These are phyloP conservation scores for Carettochelys insculpta DNA, from an alignment of 2,113 vertebrate species.

Conservation along the genomic window DNA sequence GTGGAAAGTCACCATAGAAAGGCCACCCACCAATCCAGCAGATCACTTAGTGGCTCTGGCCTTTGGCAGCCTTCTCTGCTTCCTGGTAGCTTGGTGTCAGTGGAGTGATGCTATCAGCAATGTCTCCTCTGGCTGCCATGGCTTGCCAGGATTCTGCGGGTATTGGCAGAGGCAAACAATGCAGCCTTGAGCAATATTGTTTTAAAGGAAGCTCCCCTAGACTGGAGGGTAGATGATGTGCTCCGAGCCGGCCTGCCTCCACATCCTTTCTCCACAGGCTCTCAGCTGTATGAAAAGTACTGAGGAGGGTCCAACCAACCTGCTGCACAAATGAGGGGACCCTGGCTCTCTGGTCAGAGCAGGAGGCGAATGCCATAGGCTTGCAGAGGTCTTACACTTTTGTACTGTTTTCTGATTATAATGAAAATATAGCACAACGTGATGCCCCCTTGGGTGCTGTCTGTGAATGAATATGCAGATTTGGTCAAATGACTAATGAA, in stretches of 20 bases:
- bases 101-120: not conserved
- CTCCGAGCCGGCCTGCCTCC: not conserved
- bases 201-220: not conserved
- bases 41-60: not conserved
- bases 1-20: no score
- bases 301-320: not conserved
- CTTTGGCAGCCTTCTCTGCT: not conserved
- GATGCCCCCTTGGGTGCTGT: not conserved
- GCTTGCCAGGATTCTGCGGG: not conserved
- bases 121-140: not conserved
- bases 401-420: not conserved
- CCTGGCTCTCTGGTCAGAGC: constrained; percentile 26
- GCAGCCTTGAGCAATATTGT: not conserved
- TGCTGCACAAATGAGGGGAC: not conserved
- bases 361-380: not conserved
- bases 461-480: not conserved
- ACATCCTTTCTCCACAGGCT: no score
- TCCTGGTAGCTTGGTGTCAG: not conserved
- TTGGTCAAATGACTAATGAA: not conserved
- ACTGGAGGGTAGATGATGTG: not conserved
- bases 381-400: not conserved
- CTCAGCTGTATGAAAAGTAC: not conserved
- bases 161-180: constrained; percentile 16
- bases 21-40: not conserved
- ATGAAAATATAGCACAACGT: not conserved